These are phyloP conservation scores for Tanytarsus gracilentus DNA, from an alignment of 2,888 invertebrate genomes.

Conservation along the genomic window DNA sequence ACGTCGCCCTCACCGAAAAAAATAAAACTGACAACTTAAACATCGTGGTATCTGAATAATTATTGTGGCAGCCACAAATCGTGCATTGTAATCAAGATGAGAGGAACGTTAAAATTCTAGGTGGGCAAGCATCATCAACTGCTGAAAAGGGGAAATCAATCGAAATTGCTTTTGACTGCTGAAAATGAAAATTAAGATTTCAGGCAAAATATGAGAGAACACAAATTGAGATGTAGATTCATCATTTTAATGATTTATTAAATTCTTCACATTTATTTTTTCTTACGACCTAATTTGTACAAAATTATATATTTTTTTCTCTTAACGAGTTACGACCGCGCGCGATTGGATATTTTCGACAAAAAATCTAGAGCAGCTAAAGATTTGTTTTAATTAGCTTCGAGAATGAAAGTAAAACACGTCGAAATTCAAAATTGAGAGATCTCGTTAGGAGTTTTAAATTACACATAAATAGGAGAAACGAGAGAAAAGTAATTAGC, in stretches of 20 bases:
- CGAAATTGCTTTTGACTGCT: slow-evolving; percentile 10
- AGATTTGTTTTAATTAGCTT: too few species aligned
- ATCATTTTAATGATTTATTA: slow-evolving; percentile 9
- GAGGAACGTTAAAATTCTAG: slow-evolving; percentile 9
- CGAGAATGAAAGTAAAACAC: too few species aligned
- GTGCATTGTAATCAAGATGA: slow-evolving; percentile 21
- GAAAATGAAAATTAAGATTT: not conserved
- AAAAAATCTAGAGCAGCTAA: too few species aligned
- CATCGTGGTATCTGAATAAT: slow-evolving; percentile 21
- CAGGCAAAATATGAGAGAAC: not conserved
- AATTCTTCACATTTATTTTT: slow-evolving; percentile 1
- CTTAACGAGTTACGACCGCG: not conserved
- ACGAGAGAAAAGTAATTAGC: not conserved
- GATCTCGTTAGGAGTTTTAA: too few species aligned
- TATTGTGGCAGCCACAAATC: slow-evolving; percentile 18
- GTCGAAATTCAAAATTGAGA: too few species aligned
- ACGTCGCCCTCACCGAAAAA: slow-evolving; percentile 16
- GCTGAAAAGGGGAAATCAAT: not conserved
- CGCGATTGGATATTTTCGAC: too few species aligned
- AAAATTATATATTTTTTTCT: not conserved
- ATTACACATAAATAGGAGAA: not conserved
- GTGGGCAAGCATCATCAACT: slow-evolving; percentile 6
- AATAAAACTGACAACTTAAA: slow-evolving; percentile 6
- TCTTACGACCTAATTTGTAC: slow-evolving; percentile 10
- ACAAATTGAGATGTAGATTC: not conserved